Base-by-base conservation (phyloP, 2,797 vertebrate genomes). In the Protosalanx chinensis region DNA sequence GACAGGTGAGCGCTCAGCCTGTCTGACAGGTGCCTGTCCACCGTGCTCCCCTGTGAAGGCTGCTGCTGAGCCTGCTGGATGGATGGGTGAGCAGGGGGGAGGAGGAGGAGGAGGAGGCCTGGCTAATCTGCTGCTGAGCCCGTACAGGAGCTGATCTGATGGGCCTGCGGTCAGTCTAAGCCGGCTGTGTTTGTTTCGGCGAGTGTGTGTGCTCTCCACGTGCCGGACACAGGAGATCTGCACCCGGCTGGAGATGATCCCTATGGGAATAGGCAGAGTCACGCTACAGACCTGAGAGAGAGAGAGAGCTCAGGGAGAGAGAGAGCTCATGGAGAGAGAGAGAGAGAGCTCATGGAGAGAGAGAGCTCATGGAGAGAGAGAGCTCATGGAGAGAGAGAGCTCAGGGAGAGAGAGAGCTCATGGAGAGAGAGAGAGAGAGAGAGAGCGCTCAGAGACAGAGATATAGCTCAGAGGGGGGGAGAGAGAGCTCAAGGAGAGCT, bases 131-230 rank as follows among this genome's bases (percentile, higher is more conserved):
- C 27, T 7, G 15, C 66, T 67, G 51, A 67, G 49, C 66, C 49
- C 49, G 33, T 20, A 56, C 12, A 41, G 37, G 51, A 57, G 51
- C 66, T 67, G 66, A 67, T 67, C 66, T 67, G 51, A 56, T 56
- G 18, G 49, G 29, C 58, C 23, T 72, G 56, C 64, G 69, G 64
- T 64, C 57, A 15, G 46, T 70, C 27, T 51, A 32, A 33, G 57
- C 41, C 64, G 70, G 63, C 58, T 74, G 37, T 86, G 85, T 73
- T 72, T 64, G 51, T n/a, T 16, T 6, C 0, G 4, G 16, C 1
- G 51, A 5, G 18, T 56, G 51, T n/a, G 51, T 56, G 51, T n/a
- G 51, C 18, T 5, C 51, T 56, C 51, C 51, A 56, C 51, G 51
- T 56, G 51, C 51, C 51, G 6, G 51, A 0, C 7, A 56, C 16